Evolutionary conservation across 2,113 vertebrate species (phyloP).

Genomic region (Percina caprodes): DNA sequence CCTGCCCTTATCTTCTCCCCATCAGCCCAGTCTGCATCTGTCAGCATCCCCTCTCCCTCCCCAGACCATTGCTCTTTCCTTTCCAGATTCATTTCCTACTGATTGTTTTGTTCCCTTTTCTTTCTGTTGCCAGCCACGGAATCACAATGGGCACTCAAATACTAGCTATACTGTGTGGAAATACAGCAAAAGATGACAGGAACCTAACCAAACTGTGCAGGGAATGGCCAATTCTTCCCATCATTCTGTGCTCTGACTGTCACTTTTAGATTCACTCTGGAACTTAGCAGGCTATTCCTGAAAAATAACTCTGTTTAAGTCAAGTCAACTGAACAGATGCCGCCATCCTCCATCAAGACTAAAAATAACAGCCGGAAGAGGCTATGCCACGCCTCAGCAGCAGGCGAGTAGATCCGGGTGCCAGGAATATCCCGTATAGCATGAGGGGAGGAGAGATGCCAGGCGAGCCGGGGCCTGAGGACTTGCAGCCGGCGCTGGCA

Average conservation of each 20-base stretch:
- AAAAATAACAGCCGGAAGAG: slow-evolving; percentile 75
- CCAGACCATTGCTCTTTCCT: slow-evolving; percentile 54
- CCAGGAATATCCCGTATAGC: slow-evolving; percentile 69
- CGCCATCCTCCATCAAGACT: slow-evolving; percentile 48
- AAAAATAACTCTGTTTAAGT: slow-evolving; percentile 34
- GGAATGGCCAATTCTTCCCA: neutral
- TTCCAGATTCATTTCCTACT: slow-evolving; percentile 72
- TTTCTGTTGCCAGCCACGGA: slow-evolving; percentile 10
- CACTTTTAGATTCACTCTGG: slow-evolving; percentile 22
- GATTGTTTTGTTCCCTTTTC: slow-evolving; percentile 51
- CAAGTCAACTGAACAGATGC: slow-evolving; percentile 46
- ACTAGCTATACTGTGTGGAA: slow-evolving; percentile 1
- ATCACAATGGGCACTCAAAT: neutral
- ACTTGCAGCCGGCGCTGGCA: slow-evolving; percentile 57
- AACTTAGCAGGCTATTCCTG: slow-evolving; percentile 17
- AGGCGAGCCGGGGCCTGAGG: slow-evolving; percentile 60
- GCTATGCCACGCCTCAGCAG: slow-evolving; percentile 61
- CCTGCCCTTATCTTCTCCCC: slow-evolving; percentile 71
- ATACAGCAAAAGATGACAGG: slow-evolving; percentile 17
- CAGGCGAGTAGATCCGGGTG: slow-evolving; percentile 45
- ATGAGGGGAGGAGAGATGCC: slow-evolving; percentile 58
- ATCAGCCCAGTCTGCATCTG: slow-evolving; percentile 69
- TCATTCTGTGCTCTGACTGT: neutral
- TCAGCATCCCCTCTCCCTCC: slow-evolving; percentile 71
- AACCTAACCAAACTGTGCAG: neutral